Evolutionary conservation across 2,797 vertebrate genomes (phyloP).

Genomic region (Pterois miles): DNA sequence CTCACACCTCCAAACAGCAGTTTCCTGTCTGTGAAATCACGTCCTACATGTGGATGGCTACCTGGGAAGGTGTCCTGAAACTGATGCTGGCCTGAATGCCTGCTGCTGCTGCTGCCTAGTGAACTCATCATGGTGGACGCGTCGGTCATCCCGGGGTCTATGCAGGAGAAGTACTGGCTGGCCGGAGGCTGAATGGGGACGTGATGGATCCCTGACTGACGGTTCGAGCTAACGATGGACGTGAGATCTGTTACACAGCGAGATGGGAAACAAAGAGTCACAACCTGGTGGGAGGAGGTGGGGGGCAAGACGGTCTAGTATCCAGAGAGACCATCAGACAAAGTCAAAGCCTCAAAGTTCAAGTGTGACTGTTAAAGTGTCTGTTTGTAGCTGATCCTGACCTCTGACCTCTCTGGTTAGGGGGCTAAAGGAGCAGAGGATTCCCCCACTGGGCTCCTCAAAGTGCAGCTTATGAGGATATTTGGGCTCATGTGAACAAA

Average conservation of each 20-base stretch:
- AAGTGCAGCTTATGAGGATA: slow-evolving; percentile 16
- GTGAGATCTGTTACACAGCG: slow-evolving; percentile 93
- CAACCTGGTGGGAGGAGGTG: slow-evolving; percentile 12
- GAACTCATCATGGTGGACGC: slow-evolving; percentile 92
- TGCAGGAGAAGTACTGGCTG: slow-evolving; percentile 95
- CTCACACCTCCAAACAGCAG: slow-evolving; percentile 11
- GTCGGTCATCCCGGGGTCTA: slow-evolving; percentile 94
- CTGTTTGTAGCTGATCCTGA: slow-evolving; percentile 46
- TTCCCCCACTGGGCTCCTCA: slow-evolving; percentile 36
- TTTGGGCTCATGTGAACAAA: slow-evolving; percentile 43
- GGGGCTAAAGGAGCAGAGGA: slow-evolving; percentile 29
- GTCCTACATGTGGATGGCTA: slow-evolving; percentile 74
- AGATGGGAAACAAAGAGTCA: slow-evolving; percentile 58
- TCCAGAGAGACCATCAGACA: slow-evolving; percentile 7
- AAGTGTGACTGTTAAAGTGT: slow-evolving; percentile 7
- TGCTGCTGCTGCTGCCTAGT: slow-evolving; percentile 91
- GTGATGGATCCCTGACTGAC: slow-evolving; percentile 90
- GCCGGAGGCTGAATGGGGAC: slow-evolving; percentile 89
- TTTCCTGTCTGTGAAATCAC: slow-evolving; percentile 22
- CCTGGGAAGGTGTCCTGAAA: slow-evolving; percentile 99
- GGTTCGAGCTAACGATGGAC: slow-evolving; percentile 92
- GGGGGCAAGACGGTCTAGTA: slow-evolving; percentile 1
- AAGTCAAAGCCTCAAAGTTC: slow-evolving; percentile 11
- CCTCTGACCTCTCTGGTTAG: slow-evolving; percentile 65
- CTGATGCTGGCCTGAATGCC: slow-evolving; percentile 97